Percentiles rank a stretch among this genome's conserved stretches.
These are phyloP conservation scores for Colletes collaris DNA, from an alignment of 2,888 invertebrate genomes.

Conservation along the genomic window DNA sequence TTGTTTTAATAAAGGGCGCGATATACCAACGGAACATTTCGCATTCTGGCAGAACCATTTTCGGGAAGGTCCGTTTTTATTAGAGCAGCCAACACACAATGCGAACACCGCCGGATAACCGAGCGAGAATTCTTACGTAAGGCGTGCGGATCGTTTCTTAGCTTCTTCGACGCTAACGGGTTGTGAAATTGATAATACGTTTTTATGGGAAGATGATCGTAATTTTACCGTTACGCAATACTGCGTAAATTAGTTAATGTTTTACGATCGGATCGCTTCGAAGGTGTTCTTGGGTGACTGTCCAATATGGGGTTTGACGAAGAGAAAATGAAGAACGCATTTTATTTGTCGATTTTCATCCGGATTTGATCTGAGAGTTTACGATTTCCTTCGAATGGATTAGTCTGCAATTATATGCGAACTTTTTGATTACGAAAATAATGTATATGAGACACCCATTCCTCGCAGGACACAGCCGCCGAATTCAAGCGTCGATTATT, in stretches of 20 bases:
- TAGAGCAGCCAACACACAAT: conserved; percentile 4
- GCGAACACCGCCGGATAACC: background rate
- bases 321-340: too few species aligned
- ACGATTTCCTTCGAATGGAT: too few species aligned
- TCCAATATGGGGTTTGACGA: too few species aligned
- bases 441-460: too few species aligned
- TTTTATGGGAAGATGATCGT: conserved; percentile 22
- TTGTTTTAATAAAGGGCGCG: conserved; percentile 33
- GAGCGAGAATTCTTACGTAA: conserved; percentile 35
- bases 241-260: conserved; percentile 32
- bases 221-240: conserved; percentile 37
- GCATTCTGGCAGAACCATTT: conserved; percentile 11
- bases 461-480: too few species aligned
- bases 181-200: conserved; percentile 47
- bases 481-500: too few species aligned
- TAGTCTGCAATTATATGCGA: too few species aligned
- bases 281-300: conserved; percentile 3
- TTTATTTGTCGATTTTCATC: too few species aligned
- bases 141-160: background rate
- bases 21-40: conserved; percentile 19
- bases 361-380: too few species aligned
- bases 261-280: conserved; percentile 1
- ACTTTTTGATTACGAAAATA: background rate
- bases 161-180: conserved; percentile 21
- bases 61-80: conserved; percentile 32